These are phyloP conservation scores for Pseudopleuronectes americanus DNA, from an alignment of 2,797 vertebrate species.

Conservation along the genomic window DNA sequence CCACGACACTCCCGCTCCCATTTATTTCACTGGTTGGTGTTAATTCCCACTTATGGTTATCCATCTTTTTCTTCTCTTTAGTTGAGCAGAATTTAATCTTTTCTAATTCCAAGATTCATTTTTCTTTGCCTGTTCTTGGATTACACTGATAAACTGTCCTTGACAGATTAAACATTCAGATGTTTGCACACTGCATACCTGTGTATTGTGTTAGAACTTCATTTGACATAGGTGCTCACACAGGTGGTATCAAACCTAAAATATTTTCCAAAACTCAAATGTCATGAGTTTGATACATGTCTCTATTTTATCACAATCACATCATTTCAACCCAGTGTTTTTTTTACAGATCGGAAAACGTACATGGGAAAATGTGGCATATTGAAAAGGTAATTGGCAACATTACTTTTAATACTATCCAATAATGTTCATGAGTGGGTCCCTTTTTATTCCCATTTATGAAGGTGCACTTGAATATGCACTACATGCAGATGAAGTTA, in stretches of 20 bases:
- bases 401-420: too few relatives aligned
- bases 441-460: not conserved
- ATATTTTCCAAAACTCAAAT: too few relatives aligned
- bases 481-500: too few relatives aligned
- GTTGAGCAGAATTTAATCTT: slow-evolving; percentile 60
- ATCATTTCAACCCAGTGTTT: too few relatives aligned
- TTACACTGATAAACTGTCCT: slow-evolving; percentile 33
- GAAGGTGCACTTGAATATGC: too few relatives aligned
- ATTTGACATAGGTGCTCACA: not conserved
- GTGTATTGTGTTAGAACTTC: slow-evolving; percentile 24
- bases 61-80: slow-evolving; percentile 53
- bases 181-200: not conserved
- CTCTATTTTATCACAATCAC: too few relatives aligned
- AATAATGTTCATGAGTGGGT: not conserved
- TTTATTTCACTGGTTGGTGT: slow-evolving; percentile 57
- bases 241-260: not conserved
- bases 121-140: slow-evolving; percentile 40
- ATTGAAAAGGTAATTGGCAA: not conserved
- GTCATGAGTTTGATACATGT: too few relatives aligned
- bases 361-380: too few relatives aligned
- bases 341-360: too few relatives aligned
- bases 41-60: slow-evolving; percentile 64
- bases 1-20: slow-evolving; percentile 33
- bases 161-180: slow-evolving; percentile 35
- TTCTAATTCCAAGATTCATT: slow-evolving; percentile 50